These are phyloP conservation scores for Caenorhabditis zanzibari DNA, from an alignment of 2,888 invertebrate species.

Conservation along the genomic window DNA sequence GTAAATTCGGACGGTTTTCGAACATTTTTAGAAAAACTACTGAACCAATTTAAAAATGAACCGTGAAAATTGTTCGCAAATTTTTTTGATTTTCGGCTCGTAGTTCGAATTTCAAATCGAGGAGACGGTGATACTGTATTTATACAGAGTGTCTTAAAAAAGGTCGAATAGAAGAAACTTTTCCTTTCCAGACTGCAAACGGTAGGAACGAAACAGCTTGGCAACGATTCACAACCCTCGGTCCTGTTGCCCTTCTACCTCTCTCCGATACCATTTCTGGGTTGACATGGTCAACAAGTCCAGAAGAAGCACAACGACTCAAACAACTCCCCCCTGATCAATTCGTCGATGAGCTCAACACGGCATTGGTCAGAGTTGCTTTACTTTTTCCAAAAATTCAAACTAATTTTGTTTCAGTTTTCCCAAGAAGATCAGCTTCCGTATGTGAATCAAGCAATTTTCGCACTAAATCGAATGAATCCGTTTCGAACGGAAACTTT, in stretches of 20 bases:
- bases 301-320: slow-evolving; percentile 89
- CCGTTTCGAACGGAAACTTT: slow-evolving; percentile 81
- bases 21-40: too few species aligned
- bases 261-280: slow-evolving; percentile 90
- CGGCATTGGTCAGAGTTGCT: slow-evolving; percentile 88
- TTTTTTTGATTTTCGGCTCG: too few species aligned
- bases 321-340: slow-evolving; percentile 88
- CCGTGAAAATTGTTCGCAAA: too few species aligned
- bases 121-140: too few species aligned
- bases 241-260: slow-evolving; percentile 95
- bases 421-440: slow-evolving; percentile 81
- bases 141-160: too few species aligned
- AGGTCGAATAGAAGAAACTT: too few species aligned
- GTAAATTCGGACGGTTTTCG: too few species aligned
- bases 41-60: too few species aligned
- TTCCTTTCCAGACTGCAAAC: slow-evolving; percentile 86
- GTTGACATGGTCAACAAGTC: slow-evolving; percentile 94
- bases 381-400: not conserved
- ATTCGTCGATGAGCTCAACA: slow-evolving; percentile 93
- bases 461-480: slow-evolving; percentile 72
- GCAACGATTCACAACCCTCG: slow-evolving; percentile 95
- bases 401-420: slow-evolving; percentile 76
- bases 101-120: too few species aligned
- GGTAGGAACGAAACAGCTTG: slow-evolving; percentile 92
- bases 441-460: slow-evolving; percentile 79